These are phyloP conservation scores for Clytia hemisphaerica DNA, from an alignment of 30 jellyfish, hydroid and myxozoan genomes.

Conservation along the genomic window DNA sequence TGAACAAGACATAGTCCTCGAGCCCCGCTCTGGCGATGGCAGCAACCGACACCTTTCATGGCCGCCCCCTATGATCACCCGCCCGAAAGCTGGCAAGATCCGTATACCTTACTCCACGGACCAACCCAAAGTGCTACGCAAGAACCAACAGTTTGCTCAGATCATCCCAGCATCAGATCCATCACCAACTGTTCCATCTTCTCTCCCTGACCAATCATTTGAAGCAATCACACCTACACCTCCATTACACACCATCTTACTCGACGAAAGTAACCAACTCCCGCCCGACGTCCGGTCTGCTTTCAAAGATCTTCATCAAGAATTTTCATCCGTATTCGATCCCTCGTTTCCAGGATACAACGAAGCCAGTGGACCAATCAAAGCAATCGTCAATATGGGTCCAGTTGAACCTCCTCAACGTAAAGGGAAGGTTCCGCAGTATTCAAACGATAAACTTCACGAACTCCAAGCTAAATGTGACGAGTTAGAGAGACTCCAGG, in stretches of 20 bases:
- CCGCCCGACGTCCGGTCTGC: not conserved
- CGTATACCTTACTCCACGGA: not conserved
- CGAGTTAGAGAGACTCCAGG: constrained; percentile 23
- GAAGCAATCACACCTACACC: no score
- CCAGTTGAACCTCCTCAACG: constrained; percentile 36
- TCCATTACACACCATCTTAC: no score
- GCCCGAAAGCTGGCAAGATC: not conserved
- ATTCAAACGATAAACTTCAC: constrained; percentile 12
- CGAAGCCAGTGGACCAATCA: constrained; percentile 39
- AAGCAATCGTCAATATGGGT: constrained; percentile 47
- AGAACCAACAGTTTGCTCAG: no score
- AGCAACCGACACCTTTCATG: not conserved
- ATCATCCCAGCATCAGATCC: no score
- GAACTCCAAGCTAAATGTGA: constrained; percentile 41
- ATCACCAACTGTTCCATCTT: no score
- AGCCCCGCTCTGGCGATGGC: not conserved
- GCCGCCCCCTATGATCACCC: not conserved
- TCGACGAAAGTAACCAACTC: no score
- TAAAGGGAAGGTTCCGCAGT: constrained; percentile 35
- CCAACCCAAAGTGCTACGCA: no score
- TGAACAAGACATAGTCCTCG: not conserved
- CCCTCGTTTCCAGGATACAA: constrained; percentile 38
- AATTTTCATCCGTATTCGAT: constrained; percentile 15
- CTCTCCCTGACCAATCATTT: no score
- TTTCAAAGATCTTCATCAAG: constrained; percentile 3